These are phyloP conservation scores for Boloria euphrosyne DNA, from an alignment of 2,888 invertebrate species.

Conservation along the genomic window DNA sequence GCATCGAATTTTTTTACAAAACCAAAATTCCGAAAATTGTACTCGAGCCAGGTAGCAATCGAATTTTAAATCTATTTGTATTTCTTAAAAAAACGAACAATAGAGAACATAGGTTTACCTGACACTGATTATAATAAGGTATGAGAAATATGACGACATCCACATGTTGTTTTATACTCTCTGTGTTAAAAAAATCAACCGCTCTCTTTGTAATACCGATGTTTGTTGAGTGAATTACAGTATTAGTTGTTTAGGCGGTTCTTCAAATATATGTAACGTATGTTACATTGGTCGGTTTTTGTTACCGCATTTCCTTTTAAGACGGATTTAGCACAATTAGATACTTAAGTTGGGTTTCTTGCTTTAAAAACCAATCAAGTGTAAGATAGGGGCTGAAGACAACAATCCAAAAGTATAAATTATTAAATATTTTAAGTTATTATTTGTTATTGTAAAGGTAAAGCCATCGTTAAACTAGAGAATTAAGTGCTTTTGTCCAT, in stretches of 20 bases:
- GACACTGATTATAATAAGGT: constrained; percentile 77
- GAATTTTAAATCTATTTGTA: constrained; percentile 76
- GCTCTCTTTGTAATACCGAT: constrained; percentile 39
- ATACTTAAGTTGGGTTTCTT: constrained; percentile 52
- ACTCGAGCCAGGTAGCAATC: constrained; percentile 77
- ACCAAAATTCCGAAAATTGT: constrained; percentile 74
- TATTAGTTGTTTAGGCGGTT: constrained; percentile 63
- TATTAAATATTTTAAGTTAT: not conserved
- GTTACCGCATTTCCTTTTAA: constrained; percentile 54
- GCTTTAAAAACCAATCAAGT: constrained; percentile 52
- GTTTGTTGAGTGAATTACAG: constrained; percentile 69
- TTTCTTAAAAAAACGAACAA: constrained; percentile 76
- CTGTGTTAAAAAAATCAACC: constrained; percentile 39
- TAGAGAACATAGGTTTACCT: constrained; percentile 70
- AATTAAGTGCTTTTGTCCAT: constrained; percentile 11
- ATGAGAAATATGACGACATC: constrained; percentile 77
- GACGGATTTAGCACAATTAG: constrained; percentile 75
- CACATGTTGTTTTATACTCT: constrained; percentile 66
- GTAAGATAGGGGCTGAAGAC: constrained; percentile 46
- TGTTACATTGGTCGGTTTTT: constrained; percentile 58
- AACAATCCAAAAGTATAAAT: constrained; percentile 5
- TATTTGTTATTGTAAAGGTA: not conserved
- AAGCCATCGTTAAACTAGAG: not conserved
- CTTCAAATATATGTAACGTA: constrained; percentile 61
- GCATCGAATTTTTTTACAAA: constrained; percentile 72